Evolutionary conservation across 2,113 vertebrate species (phyloP), one percentile per base, ranked within the genome.

Genomic region (Mesocricetus auratus): DNA sequence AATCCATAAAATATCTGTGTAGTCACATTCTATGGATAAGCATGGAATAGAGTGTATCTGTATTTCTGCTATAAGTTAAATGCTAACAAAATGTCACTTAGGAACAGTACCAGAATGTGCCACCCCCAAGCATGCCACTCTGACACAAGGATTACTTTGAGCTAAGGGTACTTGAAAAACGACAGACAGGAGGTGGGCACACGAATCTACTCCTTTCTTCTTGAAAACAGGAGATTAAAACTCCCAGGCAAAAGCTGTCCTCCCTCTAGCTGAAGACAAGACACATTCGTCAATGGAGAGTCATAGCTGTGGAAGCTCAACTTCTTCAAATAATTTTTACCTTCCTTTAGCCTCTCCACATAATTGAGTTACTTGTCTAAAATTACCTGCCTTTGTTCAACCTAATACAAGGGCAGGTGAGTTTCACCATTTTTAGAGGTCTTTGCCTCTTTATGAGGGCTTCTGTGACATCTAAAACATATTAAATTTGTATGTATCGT

Each of bases 51-150:
- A 79, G 15, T 75, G 71, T 17, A 3, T 45, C 7, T 26, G 3
- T 11, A 75, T 42, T 91, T 89, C 42, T 92, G 42, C 12, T 85
- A 93, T 33, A 62, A 91, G 78, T 64, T 85, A 93, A 94, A 93
- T 69, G 24, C 6, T 86, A 91, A 73, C 9, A 95, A 94, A 89
- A 91, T 95, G 26, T 87, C 68, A 85, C 47, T 74, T 82, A 74
- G n/a, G 10, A 64, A 73, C 9, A 19, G 15, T 42, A 19, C 26
- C 71, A 93, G 29, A 86, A 64, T 15, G 24, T 29, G 24, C 50
- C 50, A 85, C 42, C 39, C 24, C 33, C 50, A 96, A 86, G 77
- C 13, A 73, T 16, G 21, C 17, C n/a, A 73, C n/a, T 73, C 47
- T n/a, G 64, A 79, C 39, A 53, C 39, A 36, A 83, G 42, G 22